Base-by-base conservation (phyloP, 2,113 vertebrate species). In the Anguilla japonica region DNA sequence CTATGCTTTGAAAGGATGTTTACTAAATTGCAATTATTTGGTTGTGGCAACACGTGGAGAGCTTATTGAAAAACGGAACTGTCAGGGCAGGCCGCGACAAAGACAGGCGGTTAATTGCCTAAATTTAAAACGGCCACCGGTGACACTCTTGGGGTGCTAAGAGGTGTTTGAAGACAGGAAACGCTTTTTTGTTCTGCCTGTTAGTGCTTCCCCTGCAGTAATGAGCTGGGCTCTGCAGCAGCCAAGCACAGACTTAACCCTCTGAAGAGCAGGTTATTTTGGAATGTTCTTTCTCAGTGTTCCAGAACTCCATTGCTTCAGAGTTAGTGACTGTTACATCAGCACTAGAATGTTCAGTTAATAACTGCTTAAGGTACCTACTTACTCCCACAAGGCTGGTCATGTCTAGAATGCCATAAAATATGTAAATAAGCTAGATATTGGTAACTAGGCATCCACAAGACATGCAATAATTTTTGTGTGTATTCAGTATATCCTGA, bases 11-110 rank as follows among this genome's bases (percentile, higher is more conserved):
- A 57, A 53, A 5, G 79, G 5, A 43, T 86, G 79, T 60, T 86
- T 86, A 86, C 67, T 86, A 67, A 85, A 85, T 80, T 56, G 78
- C 78, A 60, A 85, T 80, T 85, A 80, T 16, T 57, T 57, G 2
- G 15, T 22, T 7, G 50, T 2, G 78, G 50, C 22, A 34, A 34
- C 9, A 80, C 50, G 9, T 0, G 2, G 20, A 78, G 22, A 57
- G 75, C 8, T 41, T 56, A n/a, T 13, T 14, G 34, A 60, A 15
- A 57, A 57, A 80, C 20, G 39, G 16, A 80, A 80, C 50, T 79
- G 75, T 85, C 71, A 39, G 41, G 63, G 22, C 20, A 46, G 79
- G 50, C 41, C 41, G 41, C 4, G 2, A 53, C 22, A 41, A 67
- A 81, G 16, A 20, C n/a, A 39, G 13, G 20, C 15, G 13, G 4